Conservation (phyloP, 2,797 vertebrate genomes). For the Lepus townsendii region DNA sequence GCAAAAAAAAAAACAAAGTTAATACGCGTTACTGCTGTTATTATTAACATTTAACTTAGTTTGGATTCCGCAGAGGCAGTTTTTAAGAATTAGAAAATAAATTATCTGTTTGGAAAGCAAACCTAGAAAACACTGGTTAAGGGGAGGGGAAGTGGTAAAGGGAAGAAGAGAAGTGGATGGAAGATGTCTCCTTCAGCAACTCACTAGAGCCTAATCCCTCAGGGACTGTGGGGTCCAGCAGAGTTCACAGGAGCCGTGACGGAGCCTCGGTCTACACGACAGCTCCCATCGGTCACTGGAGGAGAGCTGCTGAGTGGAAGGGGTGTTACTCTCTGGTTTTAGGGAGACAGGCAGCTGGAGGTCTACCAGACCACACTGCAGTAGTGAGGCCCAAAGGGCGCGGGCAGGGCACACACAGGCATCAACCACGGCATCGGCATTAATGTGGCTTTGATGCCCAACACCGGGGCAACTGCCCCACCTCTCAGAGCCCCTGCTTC, state of each 20-base stretch:
- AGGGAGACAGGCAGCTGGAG: not conserved
- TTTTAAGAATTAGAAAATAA: not conserved
- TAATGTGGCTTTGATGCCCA: accelerated
- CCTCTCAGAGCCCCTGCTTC: not conserved
- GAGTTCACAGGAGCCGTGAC: not conserved
- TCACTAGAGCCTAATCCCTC: not conserved
- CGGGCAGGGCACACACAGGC: no score
- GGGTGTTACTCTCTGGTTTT: not conserved
- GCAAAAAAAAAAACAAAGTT: not conserved
- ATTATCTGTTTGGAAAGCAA: not conserved
- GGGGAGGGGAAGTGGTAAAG: not conserved
- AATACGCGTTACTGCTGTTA: not conserved
- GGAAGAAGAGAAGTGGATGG: not conserved
- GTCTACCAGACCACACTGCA: no score
- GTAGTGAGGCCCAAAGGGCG: not conserved
- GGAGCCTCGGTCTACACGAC: not conserved
- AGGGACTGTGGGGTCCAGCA: not conserved
- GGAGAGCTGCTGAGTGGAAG: not conserved
- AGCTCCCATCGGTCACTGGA: not conserved
- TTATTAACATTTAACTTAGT: not conserved
- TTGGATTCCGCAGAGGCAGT: not conserved
- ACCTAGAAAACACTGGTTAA: not conserved
- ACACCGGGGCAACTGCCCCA: not conserved
- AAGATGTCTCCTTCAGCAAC: not conserved
- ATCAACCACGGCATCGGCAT: not conserved